Evolutionary conservation across 1,140 invertebrate species (phyloP).

Genomic region (Cherax quadricarinatus): DNA sequence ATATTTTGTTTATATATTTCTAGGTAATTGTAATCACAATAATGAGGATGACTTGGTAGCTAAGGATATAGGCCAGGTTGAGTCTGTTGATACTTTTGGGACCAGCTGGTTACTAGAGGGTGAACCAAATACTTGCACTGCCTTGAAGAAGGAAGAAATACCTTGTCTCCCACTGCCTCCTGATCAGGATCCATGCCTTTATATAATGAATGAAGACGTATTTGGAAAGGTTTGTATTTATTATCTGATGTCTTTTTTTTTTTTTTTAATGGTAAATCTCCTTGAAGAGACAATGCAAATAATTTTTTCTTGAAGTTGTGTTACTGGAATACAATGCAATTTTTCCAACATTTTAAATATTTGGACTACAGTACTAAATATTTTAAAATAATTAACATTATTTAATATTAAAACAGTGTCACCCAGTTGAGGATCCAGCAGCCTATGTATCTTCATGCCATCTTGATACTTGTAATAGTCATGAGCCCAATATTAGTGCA

Average conservation of each 20-base stretch:
- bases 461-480: constrained; percentile 81
- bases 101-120: constrained; percentile 81
- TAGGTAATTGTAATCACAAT: constrained; percentile 83
- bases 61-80: constrained; percentile 78
- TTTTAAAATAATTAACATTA: neutral
- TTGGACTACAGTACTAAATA: no score
- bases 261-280: neutral
- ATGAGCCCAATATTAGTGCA: constrained; percentile 75
- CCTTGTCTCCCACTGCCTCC: constrained; percentile 74
- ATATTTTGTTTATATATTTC: neutral
- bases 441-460: constrained; percentile 84
- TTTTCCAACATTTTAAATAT: no score
- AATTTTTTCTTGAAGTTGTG: no score
- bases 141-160: constrained; percentile 41
- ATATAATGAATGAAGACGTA: constrained; percentile 78
- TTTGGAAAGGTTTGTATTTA: neutral
- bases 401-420: constrained; percentile 79
- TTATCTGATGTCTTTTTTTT: neutral
- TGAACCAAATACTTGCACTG: constrained; percentile 72
- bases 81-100: constrained; percentile 80
- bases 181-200: constrained; percentile 82
- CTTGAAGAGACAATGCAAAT: neutral
- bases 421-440: constrained; percentile 83
- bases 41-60: constrained; percentile 81
- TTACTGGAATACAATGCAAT: no score